phyloP scores from a whole-genome alignment of 2,113 vertebrate genomes.

The Myodes glareolus region DNA sequence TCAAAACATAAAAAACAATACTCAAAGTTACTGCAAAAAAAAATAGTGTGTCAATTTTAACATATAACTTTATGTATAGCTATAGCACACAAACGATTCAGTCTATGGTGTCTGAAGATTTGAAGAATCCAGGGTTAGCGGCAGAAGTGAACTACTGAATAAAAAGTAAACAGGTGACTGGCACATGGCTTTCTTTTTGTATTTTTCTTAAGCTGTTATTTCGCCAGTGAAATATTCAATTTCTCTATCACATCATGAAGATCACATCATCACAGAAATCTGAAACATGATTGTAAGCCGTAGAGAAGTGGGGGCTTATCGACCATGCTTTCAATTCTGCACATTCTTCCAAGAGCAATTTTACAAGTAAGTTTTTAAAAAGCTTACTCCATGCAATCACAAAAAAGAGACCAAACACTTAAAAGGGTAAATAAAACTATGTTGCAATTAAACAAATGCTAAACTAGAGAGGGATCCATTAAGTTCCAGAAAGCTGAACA shows the following conservation, averaged over 20 bases:
- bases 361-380: slow-evolving; percentile 56
- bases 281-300: slow-evolving; percentile 20
- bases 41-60: not conserved
- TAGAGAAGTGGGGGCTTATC: slow-evolving; percentile 6
- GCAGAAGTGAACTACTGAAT: not conserved
- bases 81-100: not conserved
- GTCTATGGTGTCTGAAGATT: not conserved
- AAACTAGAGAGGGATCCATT: slow-evolving; percentile 16
- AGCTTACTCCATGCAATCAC: slow-evolving; percentile 60
- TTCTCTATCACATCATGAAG: slow-evolving; percentile 49
- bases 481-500: slow-evolving; percentile 17
- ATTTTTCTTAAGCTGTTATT: slow-evolving; percentile 21
- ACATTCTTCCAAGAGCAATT: slow-evolving; percentile 34
- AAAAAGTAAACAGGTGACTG: not conserved
- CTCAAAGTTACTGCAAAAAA: not conserved
- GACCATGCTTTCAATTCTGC: slow-evolving; percentile 35
- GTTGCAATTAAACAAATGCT: slow-evolving; percentile 57
- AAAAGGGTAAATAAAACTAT: slow-evolving; percentile 31
- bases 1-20: not conserved
- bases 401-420: slow-evolving; percentile 56
- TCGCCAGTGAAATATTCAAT: slow-evolving; percentile 27
- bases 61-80: not conserved
- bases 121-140: not conserved
- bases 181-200: not conserved
- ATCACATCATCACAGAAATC: slow-evolving; percentile 3